Conservation (phyloP, 2,797 vertebrate genomes). For the Falco naumanni region DNA sequence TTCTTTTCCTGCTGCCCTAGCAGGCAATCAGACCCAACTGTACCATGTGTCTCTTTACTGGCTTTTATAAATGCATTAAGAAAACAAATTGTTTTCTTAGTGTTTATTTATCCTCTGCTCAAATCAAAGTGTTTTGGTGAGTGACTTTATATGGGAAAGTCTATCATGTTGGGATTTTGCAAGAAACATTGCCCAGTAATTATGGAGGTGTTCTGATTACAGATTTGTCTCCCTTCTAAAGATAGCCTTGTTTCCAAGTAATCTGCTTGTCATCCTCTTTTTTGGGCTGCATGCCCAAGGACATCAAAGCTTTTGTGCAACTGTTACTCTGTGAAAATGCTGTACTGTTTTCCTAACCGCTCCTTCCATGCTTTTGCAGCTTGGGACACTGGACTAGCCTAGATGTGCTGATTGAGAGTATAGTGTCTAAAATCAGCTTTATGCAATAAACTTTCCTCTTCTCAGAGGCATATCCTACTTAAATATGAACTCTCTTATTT, state of each 20-base stretch:
- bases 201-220: slow-evolving; percentile 54
- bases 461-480: neutral
- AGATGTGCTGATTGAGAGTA: neutral
- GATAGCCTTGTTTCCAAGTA: slow-evolving; percentile 62
- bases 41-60: neutral
- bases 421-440: neutral
- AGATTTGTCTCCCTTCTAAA: slow-evolving; percentile 58
- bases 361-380: neutral
- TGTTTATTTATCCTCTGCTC: slow-evolving; percentile 12
- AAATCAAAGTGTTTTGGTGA: slow-evolving; percentile 13
- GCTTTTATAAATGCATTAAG: neutral
- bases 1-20: neutral
- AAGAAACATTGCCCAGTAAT: slow-evolving; percentile 46
- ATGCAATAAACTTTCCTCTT: neutral
- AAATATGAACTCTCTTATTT: neutral
- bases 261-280: slow-evolving; percentile 50
- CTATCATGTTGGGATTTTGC: slow-evolving; percentile 16
- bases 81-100: neutral
- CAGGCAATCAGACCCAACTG: neutral
- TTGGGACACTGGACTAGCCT: neutral
- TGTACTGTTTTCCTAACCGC: neutral
- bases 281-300: slow-evolving; percentile 13
- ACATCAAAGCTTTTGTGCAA: neutral
- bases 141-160: neutral
- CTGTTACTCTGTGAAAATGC: slow-evolving; percentile 25